Evolutionary conservation across 2,888 invertebrate genomes (phyloP).

Genomic region (Plemyria rubiginata): DNA sequence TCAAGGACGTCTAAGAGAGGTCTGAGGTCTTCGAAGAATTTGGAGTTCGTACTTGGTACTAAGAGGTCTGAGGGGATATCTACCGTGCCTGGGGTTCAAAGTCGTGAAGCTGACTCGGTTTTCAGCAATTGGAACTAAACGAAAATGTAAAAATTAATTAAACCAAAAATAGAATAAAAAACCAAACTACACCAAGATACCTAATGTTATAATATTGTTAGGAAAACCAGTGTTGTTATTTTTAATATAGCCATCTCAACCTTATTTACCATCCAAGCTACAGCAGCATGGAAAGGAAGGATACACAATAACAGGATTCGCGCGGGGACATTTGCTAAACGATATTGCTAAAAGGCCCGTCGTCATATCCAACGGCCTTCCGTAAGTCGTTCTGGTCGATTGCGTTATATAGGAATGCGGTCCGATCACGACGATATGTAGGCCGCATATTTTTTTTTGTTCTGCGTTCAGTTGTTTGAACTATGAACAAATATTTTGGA

Average conservation of each 20-base stretch:
- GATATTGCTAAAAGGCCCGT: constrained; percentile 23
- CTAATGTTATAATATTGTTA: not conserved
- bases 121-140: no score
- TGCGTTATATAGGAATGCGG: constrained; percentile 73
- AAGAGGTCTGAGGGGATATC: no score
- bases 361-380: constrained; percentile 57
- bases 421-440: constrained; percentile 65
- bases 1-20: no score
- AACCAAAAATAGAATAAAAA: not conserved
- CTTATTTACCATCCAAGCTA: constrained; percentile 11
- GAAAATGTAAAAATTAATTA: no score
- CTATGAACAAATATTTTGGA: no score
- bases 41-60: no score
- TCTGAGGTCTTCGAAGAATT: no score
- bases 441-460: constrained; percentile 40
- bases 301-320: constrained; percentile 15
- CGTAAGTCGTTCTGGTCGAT: constrained; percentile 57
- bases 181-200: not conserved
- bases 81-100: no score
- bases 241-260: constrained; percentile 13
- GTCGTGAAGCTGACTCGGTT: no score
- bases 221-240: constrained; percentile 19
- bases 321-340: constrained; percentile 22
- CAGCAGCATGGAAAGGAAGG: constrained; percentile 14
- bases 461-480: no score